Evolutionary conservation across 2,113 vertebrate genomes (phyloP).

Genomic region (Barbus barbus): DNA sequence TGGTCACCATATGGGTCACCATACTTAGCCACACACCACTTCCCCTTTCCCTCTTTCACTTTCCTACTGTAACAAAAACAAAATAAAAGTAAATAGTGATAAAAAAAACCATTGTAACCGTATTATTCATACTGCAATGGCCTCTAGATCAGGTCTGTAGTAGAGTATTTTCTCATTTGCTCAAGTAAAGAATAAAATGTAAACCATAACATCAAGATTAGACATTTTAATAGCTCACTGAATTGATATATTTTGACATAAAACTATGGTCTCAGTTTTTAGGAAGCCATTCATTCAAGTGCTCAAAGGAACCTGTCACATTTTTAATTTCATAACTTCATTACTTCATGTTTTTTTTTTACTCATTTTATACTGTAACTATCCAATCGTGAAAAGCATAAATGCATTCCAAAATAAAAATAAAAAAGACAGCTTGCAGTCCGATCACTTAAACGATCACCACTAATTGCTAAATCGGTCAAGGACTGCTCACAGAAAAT

Average conservation of each 20-base stretch:
- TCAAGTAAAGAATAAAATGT: background rate
- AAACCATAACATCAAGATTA: background rate
- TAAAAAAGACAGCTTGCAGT: background rate
- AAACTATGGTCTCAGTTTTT: background rate
- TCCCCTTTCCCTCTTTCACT: too few species aligned
- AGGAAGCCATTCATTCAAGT: background rate
- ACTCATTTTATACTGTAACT: background rate
- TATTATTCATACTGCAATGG: background rate
- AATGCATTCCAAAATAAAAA: background rate
- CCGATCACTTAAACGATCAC: background rate
- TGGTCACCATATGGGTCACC: too few species aligned
- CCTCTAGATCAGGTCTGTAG: background rate
- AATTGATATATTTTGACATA: background rate
- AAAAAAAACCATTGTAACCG: background rate
- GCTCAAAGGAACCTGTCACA: background rate
- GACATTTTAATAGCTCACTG: background rate
- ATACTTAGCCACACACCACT: too few species aligned
- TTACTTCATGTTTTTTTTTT: slow-evolving; percentile 4
- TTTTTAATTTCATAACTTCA: slow-evolving; percentile 10
- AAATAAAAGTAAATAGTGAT: background rate
- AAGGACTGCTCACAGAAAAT: background rate
- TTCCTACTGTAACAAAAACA: background rate
- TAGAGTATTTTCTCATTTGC: background rate
- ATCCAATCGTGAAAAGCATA: background rate
- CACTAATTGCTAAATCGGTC: background rate